These are phyloP conservation scores for Empidonax alnorum DNA, from an alignment of 2,113 vertebrate species.

Conservation along the genomic window DNA sequence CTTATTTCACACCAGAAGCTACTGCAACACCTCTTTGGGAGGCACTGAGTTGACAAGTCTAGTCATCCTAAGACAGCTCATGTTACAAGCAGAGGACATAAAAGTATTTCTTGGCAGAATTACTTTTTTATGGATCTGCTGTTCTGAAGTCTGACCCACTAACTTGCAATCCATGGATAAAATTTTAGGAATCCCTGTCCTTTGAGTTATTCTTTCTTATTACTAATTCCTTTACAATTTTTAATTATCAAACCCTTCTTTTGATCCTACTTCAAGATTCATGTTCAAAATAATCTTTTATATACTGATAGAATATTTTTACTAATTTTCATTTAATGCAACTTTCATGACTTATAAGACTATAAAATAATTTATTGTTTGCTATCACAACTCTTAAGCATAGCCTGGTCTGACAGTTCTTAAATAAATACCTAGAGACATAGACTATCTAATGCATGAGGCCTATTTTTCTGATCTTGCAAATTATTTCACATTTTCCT, in stretches of 20 bases:
- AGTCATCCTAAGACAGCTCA: background rate
- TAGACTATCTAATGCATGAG: rapidly evolving
- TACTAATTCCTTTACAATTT: background rate
- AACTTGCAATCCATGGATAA: background rate
- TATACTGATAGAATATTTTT: background rate
- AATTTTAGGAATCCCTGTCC: background rate
- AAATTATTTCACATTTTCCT: background rate
- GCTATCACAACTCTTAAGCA: background rate
- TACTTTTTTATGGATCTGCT: background rate
- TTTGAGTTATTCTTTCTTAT: background rate
- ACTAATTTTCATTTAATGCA: background rate
- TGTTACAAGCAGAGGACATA: background rate
- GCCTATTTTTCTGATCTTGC: background rate
- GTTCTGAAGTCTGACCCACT: background rate
- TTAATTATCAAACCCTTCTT: background rate
- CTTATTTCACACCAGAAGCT: background rate
- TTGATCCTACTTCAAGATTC: background rate
- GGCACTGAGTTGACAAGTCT: background rate
- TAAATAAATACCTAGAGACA: background rate
- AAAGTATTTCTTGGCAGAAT: background rate
- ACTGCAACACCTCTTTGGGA: background rate
- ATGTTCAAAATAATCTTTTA: background rate
- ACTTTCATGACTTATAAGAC: background rate
- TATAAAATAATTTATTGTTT: background rate
- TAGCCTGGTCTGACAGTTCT: background rate